Conservation (phyloP, 2,113 vertebrate genomes). For the Brienomyrus brachyistius region DNA sequence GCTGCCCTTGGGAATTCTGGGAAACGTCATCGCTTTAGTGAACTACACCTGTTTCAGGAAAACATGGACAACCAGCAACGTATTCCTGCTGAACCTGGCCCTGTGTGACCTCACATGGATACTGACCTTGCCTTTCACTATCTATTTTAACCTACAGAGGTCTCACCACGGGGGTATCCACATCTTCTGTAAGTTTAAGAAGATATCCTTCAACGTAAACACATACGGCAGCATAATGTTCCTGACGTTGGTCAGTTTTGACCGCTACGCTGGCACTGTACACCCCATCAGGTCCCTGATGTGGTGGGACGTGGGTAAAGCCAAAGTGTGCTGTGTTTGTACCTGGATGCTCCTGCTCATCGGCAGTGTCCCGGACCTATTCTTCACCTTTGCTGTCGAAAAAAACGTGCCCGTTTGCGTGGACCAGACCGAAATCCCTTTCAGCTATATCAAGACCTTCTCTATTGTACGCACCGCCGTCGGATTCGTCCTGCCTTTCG, state of each 20-base stretch:
- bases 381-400: constrained; percentile 37
- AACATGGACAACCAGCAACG: constrained; percentile 50
- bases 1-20: constrained; percentile 60
- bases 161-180: constrained; percentile 28
- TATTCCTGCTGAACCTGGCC: constrained; percentile 67
- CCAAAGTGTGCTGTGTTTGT: background rate
- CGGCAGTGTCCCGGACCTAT: constrained; percentile 50
- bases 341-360: background rate
- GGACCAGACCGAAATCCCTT: constrained; percentile 41
- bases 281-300: constrained; percentile 62
- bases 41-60: constrained; percentile 54
- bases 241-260: constrained; percentile 67
- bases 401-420: constrained; percentile 27
- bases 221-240: constrained; percentile 69
- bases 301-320: constrained; percentile 63
- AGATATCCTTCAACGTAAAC: constrained; percentile 63
- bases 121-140: constrained; percentile 57
- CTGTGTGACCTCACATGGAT: constrained; percentile 70
- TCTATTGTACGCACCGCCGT: constrained; percentile 46
- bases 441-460: constrained; percentile 43
- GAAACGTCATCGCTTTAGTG: constrained; percentile 57
- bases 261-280: constrained; percentile 62
- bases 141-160: constrained; percentile 54
- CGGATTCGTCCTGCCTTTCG: constrained; percentile 60
- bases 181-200: constrained; percentile 54